phyloP scores from a whole-genome alignment of 1,140 invertebrate species.

The Anoplolepis gracilipes region DNA sequence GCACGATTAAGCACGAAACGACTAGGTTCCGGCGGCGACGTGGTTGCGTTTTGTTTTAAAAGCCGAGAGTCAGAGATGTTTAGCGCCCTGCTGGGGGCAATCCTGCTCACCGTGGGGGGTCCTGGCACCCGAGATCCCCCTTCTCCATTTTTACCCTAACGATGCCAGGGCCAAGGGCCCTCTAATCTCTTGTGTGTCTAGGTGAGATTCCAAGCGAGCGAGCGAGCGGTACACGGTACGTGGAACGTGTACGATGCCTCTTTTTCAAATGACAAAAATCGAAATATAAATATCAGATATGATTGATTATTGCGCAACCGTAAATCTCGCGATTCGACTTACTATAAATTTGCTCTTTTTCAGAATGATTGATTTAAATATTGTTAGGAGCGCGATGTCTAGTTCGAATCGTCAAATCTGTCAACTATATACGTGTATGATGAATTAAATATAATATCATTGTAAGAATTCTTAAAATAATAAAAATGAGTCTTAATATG shows the following conservation, averaged over 20 bases:
- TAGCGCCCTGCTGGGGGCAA: constrained; percentile 84
- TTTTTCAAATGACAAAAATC: constrained; percentile 37
- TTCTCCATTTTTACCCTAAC: constrained; percentile 51
- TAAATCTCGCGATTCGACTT: constrained; percentile 41
- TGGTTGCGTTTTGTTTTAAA: constrained; percentile 81
- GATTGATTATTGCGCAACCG: constrained; percentile 55
- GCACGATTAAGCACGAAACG: constrained; percentile 81
- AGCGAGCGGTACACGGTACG: constrained; percentile 55
- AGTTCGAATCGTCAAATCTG: neutral
- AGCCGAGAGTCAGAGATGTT: constrained; percentile 78
- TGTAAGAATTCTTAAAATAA: neutral
- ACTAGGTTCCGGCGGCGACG: constrained; percentile 78
- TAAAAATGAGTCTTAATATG: neutral
- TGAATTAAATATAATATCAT: constrained; percentile 12
- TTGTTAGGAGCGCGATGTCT: neutral
- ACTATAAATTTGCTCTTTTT: neutral
- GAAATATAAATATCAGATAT: constrained; percentile 39
- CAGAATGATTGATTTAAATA: constrained; percentile 47
- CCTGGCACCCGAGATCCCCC: constrained; percentile 67
- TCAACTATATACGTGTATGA: neutral
- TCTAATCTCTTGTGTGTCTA: constrained; percentile 69
- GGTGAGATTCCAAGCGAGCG: constrained; percentile 61
- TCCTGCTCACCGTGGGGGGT: constrained; percentile 80
- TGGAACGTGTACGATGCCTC: constrained; percentile 61
- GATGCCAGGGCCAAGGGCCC: constrained; percentile 30